Base-by-base conservation (phyloP, 2,888 invertebrate species). In the Diarsia dahlii region DNA sequence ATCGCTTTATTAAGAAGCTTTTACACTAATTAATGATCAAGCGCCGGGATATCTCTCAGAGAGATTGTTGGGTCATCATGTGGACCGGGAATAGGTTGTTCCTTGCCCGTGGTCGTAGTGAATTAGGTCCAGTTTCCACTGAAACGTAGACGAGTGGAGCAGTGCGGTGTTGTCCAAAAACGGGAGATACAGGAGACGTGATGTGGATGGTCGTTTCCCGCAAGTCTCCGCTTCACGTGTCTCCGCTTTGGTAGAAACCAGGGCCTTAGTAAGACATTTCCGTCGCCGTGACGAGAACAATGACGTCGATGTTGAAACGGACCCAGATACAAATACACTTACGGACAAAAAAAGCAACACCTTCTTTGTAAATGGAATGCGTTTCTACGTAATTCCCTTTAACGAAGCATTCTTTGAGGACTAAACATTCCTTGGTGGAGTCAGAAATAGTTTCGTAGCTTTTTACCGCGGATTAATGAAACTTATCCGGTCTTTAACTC, bases 1-100 rank as follows among this genome's bases (percentile, higher is more conserved):
- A 94, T 93, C 88, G 89, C 92, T 93, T 93, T 92, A 94, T 93
- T 91, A 93, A 91, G 88, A 91, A 92, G 86, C 90, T 92, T 92
- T 91, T 87, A 87, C 89, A 91, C 90, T 93, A 95, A 95, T 95
- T 95, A 94, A 91, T 91, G 89, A 91, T 89, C 89, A 91, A 90
- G 86, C 91, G 89, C 90, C 88, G 89, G 90, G 89, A 89, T 91
- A 90, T 91, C 84, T 87, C 89, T 91, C 86, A 45, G 81, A 79
- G 86, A 89, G 90, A 90, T 91, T 90, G 90, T 90, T 86, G 84
- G 88, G 87, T 75, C 70, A 90, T 90, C n/a, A n/a, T 92, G 89
- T 91, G 81, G 86, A 90, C 89, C 91, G 90, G 89, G 92, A 93
- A 94, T 93, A 94, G 90, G 82, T 78, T 85, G 88, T 88, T 89